A percentile compares a stretch with the other conserved stretches of the same genome.
phyloP scores from a whole-genome alignment of 2,888 invertebrate species.

The Smittia sp. region DNA sequence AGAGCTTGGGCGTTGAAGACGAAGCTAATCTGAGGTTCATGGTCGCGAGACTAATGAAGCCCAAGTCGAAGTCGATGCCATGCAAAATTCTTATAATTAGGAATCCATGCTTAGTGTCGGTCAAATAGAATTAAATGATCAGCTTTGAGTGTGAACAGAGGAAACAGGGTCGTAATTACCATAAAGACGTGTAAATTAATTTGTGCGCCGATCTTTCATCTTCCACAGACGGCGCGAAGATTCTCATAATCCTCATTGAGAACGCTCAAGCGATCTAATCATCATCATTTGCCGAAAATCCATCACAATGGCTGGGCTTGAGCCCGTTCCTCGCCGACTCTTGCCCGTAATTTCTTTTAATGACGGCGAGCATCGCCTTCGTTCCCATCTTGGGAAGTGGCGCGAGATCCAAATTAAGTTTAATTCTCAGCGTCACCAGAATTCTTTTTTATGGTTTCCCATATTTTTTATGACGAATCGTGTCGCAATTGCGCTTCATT shows the following conservation, averaged over 20 bases:
- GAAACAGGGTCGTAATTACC: background rate
- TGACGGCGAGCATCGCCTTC: background rate
- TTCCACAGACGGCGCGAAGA: background rate
- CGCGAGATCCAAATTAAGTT: constrained; percentile 19
- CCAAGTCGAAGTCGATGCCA: background rate
- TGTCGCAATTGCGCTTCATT: constrained; percentile 20
- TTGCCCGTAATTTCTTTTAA: background rate
- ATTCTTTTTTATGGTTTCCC: constrained; percentile 5
- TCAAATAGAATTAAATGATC: background rate
- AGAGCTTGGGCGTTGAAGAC: background rate
- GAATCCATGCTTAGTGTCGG: background rate
- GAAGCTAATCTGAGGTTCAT: background rate
- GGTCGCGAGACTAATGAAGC: background rate
- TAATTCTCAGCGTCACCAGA: constrained; percentile 14
- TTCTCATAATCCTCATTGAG: background rate
- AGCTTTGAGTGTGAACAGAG: background rate
- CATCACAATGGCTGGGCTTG: too few relatives aligned
- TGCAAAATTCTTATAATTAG: background rate
- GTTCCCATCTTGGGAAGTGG: background rate
- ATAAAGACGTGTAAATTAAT: constrained; percentile 14
- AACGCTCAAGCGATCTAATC: background rate
- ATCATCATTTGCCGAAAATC: background rate
- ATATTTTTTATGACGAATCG: background rate
- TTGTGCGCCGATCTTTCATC: background rate
- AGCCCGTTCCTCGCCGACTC: background rate